phyloP scores from a whole-genome alignment of 2,797 vertebrate species.

The Gobio occitaniae region DNA sequence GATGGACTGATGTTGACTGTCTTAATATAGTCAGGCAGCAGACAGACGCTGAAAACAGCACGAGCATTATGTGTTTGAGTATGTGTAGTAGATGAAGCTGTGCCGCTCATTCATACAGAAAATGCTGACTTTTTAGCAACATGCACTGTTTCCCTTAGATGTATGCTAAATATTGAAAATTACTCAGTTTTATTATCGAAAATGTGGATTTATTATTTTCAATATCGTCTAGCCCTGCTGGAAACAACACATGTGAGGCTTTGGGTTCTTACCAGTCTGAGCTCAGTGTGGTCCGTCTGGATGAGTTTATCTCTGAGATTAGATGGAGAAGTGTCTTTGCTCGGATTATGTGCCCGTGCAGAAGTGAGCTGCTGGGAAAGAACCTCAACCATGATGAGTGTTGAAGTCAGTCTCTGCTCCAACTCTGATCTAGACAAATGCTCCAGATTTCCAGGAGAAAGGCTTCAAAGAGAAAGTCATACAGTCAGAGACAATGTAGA shows the following conservation, averaged over 20 bases:
- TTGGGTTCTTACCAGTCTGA: conserved; percentile 74
- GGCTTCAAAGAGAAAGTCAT: conserved; percentile 69
- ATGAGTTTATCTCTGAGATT: conserved; percentile 79
- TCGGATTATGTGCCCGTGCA: conserved; percentile 63
- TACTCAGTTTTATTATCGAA: neutral
- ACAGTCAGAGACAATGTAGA: conserved; percentile 11
- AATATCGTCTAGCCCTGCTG: no score
- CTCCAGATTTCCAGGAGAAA: conserved; percentile 79
- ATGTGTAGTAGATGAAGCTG: no score
- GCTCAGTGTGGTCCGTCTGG: conserved; percentile 84
- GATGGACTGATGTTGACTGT: no score
- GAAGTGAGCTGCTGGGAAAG: conserved; percentile 83
- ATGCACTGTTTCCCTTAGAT: no score
- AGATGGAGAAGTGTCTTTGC: conserved; percentile 69
- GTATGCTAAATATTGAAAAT: no score
- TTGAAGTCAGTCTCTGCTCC: conserved; percentile 85
- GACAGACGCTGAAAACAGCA: no score
- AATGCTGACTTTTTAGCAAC: no score
- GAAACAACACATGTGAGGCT: neutral
- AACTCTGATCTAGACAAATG: conserved; percentile 81
- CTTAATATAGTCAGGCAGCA: no score
- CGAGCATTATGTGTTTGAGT: no score
- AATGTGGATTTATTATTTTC: no score
- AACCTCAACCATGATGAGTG: conserved; percentile 87
- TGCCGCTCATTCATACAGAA: no score